These are phyloP conservation scores for Diarsia rubi DNA, from an alignment of 2,888 invertebrate genomes.

Conservation along the genomic window DNA sequence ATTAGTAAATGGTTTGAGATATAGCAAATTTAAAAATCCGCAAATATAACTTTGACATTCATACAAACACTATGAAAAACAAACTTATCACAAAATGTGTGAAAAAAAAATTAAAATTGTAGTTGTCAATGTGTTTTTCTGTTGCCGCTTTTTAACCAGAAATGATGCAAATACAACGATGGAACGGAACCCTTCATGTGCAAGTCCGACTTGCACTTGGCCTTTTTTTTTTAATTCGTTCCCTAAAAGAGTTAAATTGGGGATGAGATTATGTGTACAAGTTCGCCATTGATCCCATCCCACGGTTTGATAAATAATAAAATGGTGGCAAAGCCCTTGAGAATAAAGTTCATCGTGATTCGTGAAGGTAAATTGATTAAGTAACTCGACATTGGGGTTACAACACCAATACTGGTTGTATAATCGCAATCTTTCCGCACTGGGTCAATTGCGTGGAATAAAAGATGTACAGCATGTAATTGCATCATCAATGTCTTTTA, in stretches of 20 bases:
- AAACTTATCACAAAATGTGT: too few species aligned
- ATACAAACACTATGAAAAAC: too few species aligned
- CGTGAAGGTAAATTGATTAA: slow-evolving; percentile 18
- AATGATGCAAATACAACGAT: too few species aligned
- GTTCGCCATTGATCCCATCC: background rate
- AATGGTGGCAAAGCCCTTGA: slow-evolving; percentile 8
- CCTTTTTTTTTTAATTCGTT: too few species aligned
- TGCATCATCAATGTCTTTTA: slow-evolving; percentile 14
- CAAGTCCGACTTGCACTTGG: too few species aligned
- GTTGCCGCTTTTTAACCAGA: too few species aligned
- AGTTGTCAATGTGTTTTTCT: too few species aligned
- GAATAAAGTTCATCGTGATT: slow-evolving; percentile 14
- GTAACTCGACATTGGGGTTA: slow-evolving; percentile 29
- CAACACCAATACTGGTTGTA: slow-evolving; percentile 22
- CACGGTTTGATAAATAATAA: background rate
- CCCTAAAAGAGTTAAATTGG: background rate
- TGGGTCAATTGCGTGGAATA: slow-evolving; percentile 30
- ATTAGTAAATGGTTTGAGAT: too few species aligned
- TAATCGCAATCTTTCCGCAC: slow-evolving; percentile 33
- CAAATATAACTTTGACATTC: too few species aligned
- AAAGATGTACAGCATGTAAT: slow-evolving; percentile 23
- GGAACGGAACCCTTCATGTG: too few species aligned
- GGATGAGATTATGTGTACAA: background rate
- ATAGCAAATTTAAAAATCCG: too few species aligned
- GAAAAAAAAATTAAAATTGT: too few species aligned